These are phyloP conservation scores for Phataginus tricuspis DNA, from an alignment of 2,797 vertebrate genomes.

Conservation along the genomic window DNA sequence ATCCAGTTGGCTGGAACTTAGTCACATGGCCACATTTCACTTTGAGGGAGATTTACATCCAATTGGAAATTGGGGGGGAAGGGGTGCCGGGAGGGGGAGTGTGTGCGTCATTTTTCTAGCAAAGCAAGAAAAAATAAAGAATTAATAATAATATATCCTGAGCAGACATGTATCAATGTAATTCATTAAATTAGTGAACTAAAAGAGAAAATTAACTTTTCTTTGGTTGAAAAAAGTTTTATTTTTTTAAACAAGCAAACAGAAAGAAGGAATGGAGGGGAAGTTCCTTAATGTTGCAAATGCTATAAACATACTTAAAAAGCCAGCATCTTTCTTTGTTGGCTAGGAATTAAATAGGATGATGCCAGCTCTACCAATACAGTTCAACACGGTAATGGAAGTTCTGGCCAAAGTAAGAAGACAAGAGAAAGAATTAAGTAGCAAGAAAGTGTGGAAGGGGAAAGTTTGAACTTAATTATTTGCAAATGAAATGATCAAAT, in stretches of 20 bases:
- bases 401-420: background rate
- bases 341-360: background rate
- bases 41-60: background rate
- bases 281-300: background rate
- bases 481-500: background rate
- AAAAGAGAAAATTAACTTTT: background rate
- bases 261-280: background rate
- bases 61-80: background rate
- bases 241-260: background rate
- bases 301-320: background rate
- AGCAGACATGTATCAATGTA: background rate
- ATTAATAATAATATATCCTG: background rate
- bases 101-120: background rate
- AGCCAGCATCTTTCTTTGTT: background rate
- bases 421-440: background rate
- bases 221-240: background rate
- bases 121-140: background rate
- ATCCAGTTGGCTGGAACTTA: background rate
- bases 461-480: background rate
- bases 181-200: background rate
- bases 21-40: background rate
- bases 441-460: background rate
- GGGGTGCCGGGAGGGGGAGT: too few species aligned
- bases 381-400: background rate
- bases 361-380: background rate